Conservation (phyloP, 1,140 invertebrate species). For the Stegodyphus dumicola region DNA sequence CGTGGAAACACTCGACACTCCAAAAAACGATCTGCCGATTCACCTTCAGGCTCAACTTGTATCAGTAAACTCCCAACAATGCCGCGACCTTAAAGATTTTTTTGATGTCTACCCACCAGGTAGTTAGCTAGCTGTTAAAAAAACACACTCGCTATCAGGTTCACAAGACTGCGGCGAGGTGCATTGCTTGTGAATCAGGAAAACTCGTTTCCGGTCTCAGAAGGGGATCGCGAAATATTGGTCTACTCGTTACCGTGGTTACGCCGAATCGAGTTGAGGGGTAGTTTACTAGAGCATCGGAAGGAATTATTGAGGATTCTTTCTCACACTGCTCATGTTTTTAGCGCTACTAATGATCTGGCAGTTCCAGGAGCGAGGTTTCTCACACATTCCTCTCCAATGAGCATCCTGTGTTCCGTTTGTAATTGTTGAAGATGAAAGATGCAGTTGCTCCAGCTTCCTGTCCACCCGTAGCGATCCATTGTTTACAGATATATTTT, state of each 20-base stretch:
- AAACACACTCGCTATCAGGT: slow-evolving; percentile 1
- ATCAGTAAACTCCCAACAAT: slow-evolving; percentile 29
- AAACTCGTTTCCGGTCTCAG: slow-evolving; percentile 41
- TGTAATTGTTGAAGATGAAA: neutral
- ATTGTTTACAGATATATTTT: neutral
- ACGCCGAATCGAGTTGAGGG: slow-evolving; percentile 33
- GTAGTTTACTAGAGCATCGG: slow-evolving; percentile 41
- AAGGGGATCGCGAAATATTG: slow-evolving; percentile 17
- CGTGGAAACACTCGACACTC: neutral
- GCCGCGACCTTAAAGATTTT: slow-evolving; percentile 1
- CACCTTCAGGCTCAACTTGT: neutral
- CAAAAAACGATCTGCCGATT: slow-evolving; percentile 3
- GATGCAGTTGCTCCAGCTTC: neutral
- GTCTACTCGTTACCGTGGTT: slow-evolving; percentile 11
- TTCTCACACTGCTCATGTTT: slow-evolving; percentile 43
- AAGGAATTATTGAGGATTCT: slow-evolving; percentile 27
- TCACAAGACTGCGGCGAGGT: neutral
- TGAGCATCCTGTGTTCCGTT: neutral
- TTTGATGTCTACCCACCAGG: neutral
- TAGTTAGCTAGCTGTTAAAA: slow-evolving; percentile 1
- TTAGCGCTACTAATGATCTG: slow-evolving; percentile 23
- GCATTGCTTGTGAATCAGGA: slow-evolving; percentile 8
- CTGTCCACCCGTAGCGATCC: neutral
- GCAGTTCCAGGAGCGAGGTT: neutral
- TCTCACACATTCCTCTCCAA: neutral